Base-by-base conservation (phyloP, 1,140 invertebrate species). In the Eueides isabella region DNA sequence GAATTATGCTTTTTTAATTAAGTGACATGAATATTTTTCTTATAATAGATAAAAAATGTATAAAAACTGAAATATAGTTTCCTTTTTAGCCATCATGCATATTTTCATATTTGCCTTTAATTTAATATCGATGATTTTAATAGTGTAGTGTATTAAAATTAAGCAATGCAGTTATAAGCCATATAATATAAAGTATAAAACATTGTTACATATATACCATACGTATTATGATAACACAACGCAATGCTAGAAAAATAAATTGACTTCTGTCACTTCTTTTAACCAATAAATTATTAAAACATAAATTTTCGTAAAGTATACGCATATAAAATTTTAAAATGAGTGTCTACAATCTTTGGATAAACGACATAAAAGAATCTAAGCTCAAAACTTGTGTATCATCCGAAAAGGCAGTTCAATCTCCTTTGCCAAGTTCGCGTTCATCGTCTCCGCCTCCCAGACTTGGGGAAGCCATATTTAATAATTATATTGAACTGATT, bases 401-500 rank as follows among this genome's bases (percentile, higher is more conserved):
- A 30, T 80, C 79, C 35, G 80, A 84, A 31, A 85, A 84, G 79
- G 75, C 71, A 28, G 78, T 82, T 61, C 76, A 82, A 67, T 85
- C 84, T 7, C 71, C 79, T 7, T 61, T 75, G 65, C 71, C 76
- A 48, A 82, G 81, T 28, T 80, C 82, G 12, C 73, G 81, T 11
- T 87, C 88, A 41, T 79, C 80, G 28, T 85, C 87, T 33, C 79
- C 86, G 23, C 69, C 65, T 14, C 84, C 80, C 33, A 85, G 75
- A 78, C 76, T 72, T 64, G 85, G 85, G 6, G 88, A 92, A 83
- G 65, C 81, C 16, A 89, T 92, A 64, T 85, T 86, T 63, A 71
- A 87, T 26, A 87, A 88, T 19, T 92, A 91, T 63, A 80, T 84
- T 61, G 89, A 92, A 62, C 63, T 91, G 12, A 84, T 90, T 41